Conservation (phyloP, 2,113 vertebrate genomes). For the cattle (Bos taurus) region DNA sequence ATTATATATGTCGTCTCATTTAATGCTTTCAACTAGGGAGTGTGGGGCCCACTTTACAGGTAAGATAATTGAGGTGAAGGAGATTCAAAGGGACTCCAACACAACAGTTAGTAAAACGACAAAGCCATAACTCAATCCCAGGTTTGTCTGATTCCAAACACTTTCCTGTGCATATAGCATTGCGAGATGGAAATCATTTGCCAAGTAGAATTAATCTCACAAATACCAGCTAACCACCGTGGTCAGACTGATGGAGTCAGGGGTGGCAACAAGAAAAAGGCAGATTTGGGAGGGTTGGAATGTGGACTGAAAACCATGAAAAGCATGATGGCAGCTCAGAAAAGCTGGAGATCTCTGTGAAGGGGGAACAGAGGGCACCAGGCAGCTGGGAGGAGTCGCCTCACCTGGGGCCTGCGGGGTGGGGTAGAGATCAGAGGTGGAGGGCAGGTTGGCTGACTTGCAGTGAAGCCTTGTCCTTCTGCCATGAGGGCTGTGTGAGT, state of each 20-base stretch:
- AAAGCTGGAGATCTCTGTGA: not conserved
- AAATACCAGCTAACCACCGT: not conserved
- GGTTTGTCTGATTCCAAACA: not conserved
- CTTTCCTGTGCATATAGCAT: not conserved
- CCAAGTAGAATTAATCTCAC: not conserved
- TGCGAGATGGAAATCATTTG: not conserved
- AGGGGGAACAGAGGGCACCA: not conserved
- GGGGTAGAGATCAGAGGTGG: not conserved
- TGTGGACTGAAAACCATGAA: not conserved
- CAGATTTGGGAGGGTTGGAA: not conserved
- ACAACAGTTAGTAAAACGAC: not conserved
- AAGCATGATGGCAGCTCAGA: not conserved
- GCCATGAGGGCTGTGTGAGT: not conserved
- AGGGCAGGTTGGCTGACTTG: not conserved
- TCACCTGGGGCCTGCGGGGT: not conserved
- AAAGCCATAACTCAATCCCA: not conserved
- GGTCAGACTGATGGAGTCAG: not conserved
- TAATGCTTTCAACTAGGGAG: not conserved
- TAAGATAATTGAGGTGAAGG: not conserved
- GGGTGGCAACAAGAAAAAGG: not conserved
- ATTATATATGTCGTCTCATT: not conserved
- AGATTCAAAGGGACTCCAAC: not conserved
- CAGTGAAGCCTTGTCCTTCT: not conserved
- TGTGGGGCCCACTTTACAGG: not conserved
- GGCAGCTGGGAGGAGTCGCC: not conserved